phyloP scores from a whole-genome alignment of 2,797 vertebrate genomes.

The Mus caroli region DNA sequence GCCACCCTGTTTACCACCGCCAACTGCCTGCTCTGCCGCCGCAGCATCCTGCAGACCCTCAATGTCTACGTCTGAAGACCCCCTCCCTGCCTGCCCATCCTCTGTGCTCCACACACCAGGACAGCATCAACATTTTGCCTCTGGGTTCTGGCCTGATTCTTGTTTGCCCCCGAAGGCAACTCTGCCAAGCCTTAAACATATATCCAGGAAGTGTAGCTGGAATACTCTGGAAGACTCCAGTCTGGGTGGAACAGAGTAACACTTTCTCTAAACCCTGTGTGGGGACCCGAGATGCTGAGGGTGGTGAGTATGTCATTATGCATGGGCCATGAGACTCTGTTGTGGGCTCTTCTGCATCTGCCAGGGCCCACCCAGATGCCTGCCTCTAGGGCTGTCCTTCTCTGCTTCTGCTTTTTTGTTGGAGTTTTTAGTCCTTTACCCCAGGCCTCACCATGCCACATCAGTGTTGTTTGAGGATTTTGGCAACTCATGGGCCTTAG shows the following conservation, averaged over 20 bases:
- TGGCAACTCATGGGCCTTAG: not conserved
- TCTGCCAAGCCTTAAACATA: constrained; percentile 59
- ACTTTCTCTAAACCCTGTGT: not conserved
- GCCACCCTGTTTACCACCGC: constrained; percentile 95
- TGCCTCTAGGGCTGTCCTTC: not conserved
- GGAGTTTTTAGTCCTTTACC: not conserved
- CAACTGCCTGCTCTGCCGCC: constrained; percentile 97
- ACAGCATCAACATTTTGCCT: not conserved
- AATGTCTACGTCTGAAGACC: constrained; percentile 96
- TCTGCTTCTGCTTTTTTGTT: constrained; percentile 58
- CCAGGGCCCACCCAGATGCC: constrained; percentile 32
- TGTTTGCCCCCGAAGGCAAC: not conserved
- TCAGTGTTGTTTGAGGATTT: constrained; percentile 58
- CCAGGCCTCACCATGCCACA: constrained; percentile 36
- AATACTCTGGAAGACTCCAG: not conserved
- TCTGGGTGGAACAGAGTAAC: constrained; percentile 3
- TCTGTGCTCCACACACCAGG: constrained; percentile 5
- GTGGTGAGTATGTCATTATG: constrained; percentile 70
- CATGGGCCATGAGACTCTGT: constrained; percentile 41
- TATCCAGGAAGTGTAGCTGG: constrained; percentile 37
- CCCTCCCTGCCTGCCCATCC: not conserved
- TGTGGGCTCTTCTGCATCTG: not conserved
- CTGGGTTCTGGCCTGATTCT: not conserved
- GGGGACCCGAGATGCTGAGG: constrained; percentile 31
- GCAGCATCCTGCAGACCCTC: constrained; percentile 97